phyloP scores from a whole-genome alignment of 2,797 vertebrate genomes.

The Eremophila alpestris region DNA sequence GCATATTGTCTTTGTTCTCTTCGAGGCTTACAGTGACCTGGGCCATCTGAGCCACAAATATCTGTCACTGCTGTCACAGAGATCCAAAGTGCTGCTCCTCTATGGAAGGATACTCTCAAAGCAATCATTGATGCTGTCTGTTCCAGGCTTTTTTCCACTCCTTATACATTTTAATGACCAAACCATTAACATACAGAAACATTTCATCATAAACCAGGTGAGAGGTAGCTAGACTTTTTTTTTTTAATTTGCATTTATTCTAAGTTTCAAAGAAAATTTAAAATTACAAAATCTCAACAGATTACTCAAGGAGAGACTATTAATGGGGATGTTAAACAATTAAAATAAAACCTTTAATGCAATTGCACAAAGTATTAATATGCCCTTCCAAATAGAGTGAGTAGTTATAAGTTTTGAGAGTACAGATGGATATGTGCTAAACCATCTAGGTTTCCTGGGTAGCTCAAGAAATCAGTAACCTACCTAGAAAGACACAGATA shows the following conservation, averaged over 20 bases:
- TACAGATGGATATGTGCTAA: not conserved
- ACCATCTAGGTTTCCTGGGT: not conserved
- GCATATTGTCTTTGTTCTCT: not conserved
- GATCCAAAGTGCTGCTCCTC: not conserved
- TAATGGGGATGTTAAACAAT: slow-evolving; percentile 68
- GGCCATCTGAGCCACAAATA: not conserved
- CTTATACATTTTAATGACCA: slow-evolving; percentile 64
- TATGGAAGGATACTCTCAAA: not conserved
- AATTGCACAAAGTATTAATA: slow-evolving; percentile 56
- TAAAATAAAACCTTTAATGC: slow-evolving; percentile 53
- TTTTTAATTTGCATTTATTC: slow-evolving; percentile 56
- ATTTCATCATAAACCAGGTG: slow-evolving; percentile 54
- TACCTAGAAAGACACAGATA: not conserved
- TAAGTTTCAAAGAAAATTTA: slow-evolving; percentile 66
- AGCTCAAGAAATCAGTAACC: not conserved
- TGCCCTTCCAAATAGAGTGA: not conserved
- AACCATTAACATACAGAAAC: slow-evolving; percentile 57
- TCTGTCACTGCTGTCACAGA: not conserved
- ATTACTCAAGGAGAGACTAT: slow-evolving; percentile 58
- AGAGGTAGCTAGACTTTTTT: slow-evolving; percentile 1
- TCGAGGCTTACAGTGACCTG: not conserved
- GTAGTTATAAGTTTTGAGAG: not conserved
- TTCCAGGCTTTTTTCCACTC: slow-evolving; percentile 41
- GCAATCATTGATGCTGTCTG: slow-evolving; percentile 7
- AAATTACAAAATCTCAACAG: slow-evolving; percentile 42